phyloP scores from a whole-genome alignment of 2,797 vertebrate species.

The Enteromius argenteus region DNA sequence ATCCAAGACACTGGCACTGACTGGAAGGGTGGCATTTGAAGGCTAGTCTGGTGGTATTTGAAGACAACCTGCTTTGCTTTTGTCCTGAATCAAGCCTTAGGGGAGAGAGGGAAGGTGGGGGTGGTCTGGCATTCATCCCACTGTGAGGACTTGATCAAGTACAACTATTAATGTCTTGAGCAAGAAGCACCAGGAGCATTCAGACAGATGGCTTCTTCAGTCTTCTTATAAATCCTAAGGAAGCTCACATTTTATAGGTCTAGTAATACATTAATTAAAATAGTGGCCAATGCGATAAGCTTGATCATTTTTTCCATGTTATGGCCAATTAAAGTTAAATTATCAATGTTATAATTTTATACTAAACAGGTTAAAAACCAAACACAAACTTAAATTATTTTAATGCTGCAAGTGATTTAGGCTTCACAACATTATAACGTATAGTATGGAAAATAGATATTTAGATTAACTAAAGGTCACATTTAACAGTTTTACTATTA shows the following conservation, averaged over 20 bases:
- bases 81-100: conserved; percentile 38
- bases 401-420: not conserved
- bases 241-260: not conserved
- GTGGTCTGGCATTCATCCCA: conserved; percentile 21
- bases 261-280: not conserved
- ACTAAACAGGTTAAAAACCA: not conserved
- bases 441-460: not conserved
- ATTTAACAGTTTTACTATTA: not conserved
- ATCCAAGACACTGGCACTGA: not conserved
- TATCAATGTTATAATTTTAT: not conserved
- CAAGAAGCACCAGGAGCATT: not conserved
- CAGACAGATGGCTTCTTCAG: not conserved
- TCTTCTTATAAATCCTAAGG: not conserved
- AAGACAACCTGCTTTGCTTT: conserved; percentile 4
- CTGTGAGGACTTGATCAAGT: conserved; percentile 11
- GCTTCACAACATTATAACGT: not conserved
- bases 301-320: not conserved
- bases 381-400: not conserved
- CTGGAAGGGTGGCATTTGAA: conserved; percentile 19
- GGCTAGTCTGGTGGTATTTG: conserved; percentile 17
- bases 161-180: not conserved
- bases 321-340: not conserved
- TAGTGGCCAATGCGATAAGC: not conserved
- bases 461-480: not conserved
- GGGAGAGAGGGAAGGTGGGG: conserved; percentile 5